Percentiles rank a stretch among this genome's conserved stretches.
Conservation (phyloP, 2,888 invertebrate genomes). For the Ryuthela nishihirai region DNA sequence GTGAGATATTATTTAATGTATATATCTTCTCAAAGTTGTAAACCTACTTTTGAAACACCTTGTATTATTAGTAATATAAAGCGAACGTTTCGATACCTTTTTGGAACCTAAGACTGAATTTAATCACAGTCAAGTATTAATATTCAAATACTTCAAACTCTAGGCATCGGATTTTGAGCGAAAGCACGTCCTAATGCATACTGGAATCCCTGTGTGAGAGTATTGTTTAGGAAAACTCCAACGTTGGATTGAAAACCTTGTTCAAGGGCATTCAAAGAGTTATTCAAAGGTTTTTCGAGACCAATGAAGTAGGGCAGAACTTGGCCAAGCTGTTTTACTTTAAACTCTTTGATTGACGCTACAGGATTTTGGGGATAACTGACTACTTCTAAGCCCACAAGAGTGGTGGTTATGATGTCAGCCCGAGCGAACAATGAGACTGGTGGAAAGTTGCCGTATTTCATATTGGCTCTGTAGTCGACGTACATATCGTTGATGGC, state of each 20-base stretch:
- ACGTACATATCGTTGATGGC: conserved; percentile 6
- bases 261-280: conserved; percentile 40
- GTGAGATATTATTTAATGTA: no score
- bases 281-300: conserved; percentile 8
- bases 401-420: conserved; percentile 1
- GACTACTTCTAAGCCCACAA: conserved; percentile 2
- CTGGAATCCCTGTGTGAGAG: conserved; percentile 5
- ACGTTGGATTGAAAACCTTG: conserved; percentile 51
- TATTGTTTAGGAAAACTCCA: conserved; percentile 51
- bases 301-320: conserved; percentile 6
- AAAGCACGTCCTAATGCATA: conserved; percentile 5
- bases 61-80: no score
- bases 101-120: no score
- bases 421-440: conserved; percentile 4
- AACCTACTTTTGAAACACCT: no score
- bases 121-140: no score
- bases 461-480: conserved; percentile 6
- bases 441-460: conserved; percentile 19
- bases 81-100: no score
- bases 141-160: no score
- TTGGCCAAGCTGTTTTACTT: conserved; percentile 1
- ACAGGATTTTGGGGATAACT: background rate
- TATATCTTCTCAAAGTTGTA: no score
- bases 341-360: background rate
- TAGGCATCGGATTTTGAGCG: background rate